Base-by-base conservation (phyloP, 2,888 invertebrate genomes). In the Diplazon laetatorius region DNA sequence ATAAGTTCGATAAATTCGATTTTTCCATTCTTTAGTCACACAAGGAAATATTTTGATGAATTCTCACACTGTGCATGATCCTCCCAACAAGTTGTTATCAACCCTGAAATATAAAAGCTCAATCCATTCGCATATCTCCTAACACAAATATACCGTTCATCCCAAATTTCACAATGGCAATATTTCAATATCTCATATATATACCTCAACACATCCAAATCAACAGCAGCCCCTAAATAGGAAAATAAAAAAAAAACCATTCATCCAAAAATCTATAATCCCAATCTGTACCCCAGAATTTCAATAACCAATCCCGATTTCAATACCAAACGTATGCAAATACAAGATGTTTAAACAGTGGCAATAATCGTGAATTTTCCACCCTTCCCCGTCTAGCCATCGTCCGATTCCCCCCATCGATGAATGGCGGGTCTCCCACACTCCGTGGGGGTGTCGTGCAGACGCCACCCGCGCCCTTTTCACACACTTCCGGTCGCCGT, bases 401-500 rank as follows among this genome's bases (percentile, higher is more conserved):
- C 5, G n/a, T n/a, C 2, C 10, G n/a, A 66, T 70, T 59, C 48
- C 37, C 42, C 18, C n/a, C n/a, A n/a, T n/a, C n/a, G n/a, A 16
- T 50, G 46, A 50, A 48, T 46, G 5, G n/a, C n/a, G n/a, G 2
- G 20, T 30, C 37, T 52, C 9, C 16, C 39, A 16, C 35, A 14
- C 25, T 22, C 35, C 3, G 10, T 35, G 62, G 37, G 2, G 72
- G 63, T 63, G 55, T 62, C 50, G 60, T 16, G 10, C 39, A 18
- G 35, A n/a, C 69, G 12, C 44, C 63, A 42, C 30, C 52, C 72
- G 55, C 46, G 63, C 55, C 60, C 63, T 57, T 60, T 72, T 63
- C 44, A 72, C 62, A 12, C 55, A 50, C 46, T 72, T 72, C 72
- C 72, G 72, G 63, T 65, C 37, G 8, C 63, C 63, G 63, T 65